Evolutionary conservation across 1,140 invertebrate genomes (phyloP).

Genomic region (Schmidtea mediterranea): DNA sequence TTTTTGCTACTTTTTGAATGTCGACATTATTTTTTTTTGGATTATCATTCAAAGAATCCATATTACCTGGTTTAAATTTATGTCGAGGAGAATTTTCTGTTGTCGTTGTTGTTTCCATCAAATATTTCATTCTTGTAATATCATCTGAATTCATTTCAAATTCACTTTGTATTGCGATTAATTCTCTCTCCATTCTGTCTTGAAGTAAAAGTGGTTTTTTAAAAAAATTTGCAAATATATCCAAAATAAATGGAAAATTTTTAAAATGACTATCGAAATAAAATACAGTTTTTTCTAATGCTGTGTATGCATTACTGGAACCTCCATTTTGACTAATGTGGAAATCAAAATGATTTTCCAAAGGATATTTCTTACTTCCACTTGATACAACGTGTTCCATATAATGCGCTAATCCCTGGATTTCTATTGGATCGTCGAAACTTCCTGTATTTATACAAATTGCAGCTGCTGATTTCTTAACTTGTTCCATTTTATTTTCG

Average conservation of each 20-base stretch:
- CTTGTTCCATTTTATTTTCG: too few species aligned
- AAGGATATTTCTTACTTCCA: slow-evolving; percentile 33
- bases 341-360: slow-evolving; percentile 51
- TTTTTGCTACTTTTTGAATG: too few species aligned
- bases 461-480: background rate
- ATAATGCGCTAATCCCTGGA: slow-evolving; percentile 23
- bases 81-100: too few species aligned
- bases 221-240: slow-evolving; percentile 76
- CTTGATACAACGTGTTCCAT: slow-evolving; percentile 27
- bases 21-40: too few species aligned
- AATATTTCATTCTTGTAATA: background rate
- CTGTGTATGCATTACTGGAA: slow-evolving; percentile 49
- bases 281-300: slow-evolving; percentile 35
- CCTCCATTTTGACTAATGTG: slow-evolving; percentile 49
- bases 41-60: too few species aligned
- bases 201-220: slow-evolving; percentile 63
- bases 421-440: slow-evolving; percentile 19
- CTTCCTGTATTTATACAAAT: slow-evolving; percentile 21
- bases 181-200: slow-evolving; percentile 56
- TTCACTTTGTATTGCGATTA: slow-evolving; percentile 19
- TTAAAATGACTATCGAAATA: background rate
- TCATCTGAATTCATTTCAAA: background rate
- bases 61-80: too few species aligned
- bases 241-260: background rate
- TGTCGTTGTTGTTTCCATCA: background rate